A percentile compares a stretch with the other conserved stretches of the same genome.
These are phyloP conservation scores for Netelia melanura DNA, from an alignment of 2,888 invertebrate genomes.

Conservation along the genomic window DNA sequence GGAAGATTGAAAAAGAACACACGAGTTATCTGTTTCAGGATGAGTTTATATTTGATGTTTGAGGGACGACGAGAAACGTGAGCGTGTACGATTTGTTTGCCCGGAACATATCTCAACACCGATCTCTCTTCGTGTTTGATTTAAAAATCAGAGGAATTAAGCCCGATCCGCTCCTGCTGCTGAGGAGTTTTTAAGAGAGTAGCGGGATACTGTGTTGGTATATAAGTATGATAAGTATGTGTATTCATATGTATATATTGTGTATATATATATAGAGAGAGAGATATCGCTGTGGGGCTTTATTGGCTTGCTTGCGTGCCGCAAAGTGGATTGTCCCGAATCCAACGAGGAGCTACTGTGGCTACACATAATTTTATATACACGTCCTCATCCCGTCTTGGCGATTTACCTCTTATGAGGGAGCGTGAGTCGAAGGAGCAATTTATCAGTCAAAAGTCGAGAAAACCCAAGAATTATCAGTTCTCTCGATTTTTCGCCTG, in stretches of 20 bases:
- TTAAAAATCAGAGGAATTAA: constrained; percentile 70
- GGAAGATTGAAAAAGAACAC: no score
- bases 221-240: background rate
- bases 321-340: constrained; percentile 70
- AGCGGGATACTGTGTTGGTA: constrained; percentile 14
- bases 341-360: constrained; percentile 55
- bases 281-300: constrained; percentile 36
- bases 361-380: constrained; percentile 16
- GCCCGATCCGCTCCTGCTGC: constrained; percentile 46
- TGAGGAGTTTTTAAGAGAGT: constrained; percentile 36
- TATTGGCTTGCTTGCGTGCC: constrained; percentile 68
- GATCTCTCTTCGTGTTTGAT: constrained; percentile 66
- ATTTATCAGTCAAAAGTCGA: no score
- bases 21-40: background rate
- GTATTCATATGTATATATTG: background rate
- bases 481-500: no score
- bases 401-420: constrained; percentile 54
- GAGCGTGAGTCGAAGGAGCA: constrained; percentile 16
- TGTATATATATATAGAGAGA: background rate
- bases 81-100: constrained; percentile 48
- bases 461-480: no score
- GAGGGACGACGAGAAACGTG: background rate
- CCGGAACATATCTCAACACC: constrained; percentile 13
- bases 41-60: background rate
- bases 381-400: constrained; percentile 37